Evolutionary conservation across 2,797 vertebrate species (phyloP).

Genomic region (Oophaga sylvatica): DNA sequence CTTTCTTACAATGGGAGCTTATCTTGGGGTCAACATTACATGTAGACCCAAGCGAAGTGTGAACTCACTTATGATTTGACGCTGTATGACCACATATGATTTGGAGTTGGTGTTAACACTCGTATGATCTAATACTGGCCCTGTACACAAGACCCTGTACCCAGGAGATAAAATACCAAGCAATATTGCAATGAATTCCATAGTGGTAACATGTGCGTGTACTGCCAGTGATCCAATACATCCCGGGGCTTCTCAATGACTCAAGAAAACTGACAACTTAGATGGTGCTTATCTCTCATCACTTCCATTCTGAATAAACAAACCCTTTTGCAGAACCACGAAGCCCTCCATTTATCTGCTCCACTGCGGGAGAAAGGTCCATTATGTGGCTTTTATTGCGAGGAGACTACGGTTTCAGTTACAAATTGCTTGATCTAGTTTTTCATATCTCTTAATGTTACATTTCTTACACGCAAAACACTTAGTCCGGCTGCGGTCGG

Average conservation of each 20-base stretch:
- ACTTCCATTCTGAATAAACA: conserved; percentile 32
- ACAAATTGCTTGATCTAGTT: conserved; percentile 25
- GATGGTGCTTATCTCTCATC: conserved; percentile 43
- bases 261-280: conserved; percentile 37
- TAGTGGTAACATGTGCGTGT: background rate
- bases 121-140: no score
- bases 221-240: conserved; percentile 21
- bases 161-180: background rate
- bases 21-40: no score
- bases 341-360: conserved; percentile 20
- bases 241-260: conserved; percentile 14
- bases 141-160: background rate
- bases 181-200: background rate
- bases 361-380: conserved; percentile 13
- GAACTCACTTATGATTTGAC: no score
- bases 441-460: conserved; percentile 27
- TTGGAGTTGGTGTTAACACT: no score
- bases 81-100: no score
- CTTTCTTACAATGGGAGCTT: no score
- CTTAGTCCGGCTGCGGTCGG: conserved; percentile 7
- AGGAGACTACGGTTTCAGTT: conserved; percentile 25
- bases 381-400: conserved; percentile 45
- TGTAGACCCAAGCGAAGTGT: no score
- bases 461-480: conserved; percentile 34
- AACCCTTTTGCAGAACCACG: background rate